These are phyloP conservation scores for Cygnus buccinator DNA, from an alignment of 2,113 vertebrate genomes.

Conservation along the genomic window DNA sequence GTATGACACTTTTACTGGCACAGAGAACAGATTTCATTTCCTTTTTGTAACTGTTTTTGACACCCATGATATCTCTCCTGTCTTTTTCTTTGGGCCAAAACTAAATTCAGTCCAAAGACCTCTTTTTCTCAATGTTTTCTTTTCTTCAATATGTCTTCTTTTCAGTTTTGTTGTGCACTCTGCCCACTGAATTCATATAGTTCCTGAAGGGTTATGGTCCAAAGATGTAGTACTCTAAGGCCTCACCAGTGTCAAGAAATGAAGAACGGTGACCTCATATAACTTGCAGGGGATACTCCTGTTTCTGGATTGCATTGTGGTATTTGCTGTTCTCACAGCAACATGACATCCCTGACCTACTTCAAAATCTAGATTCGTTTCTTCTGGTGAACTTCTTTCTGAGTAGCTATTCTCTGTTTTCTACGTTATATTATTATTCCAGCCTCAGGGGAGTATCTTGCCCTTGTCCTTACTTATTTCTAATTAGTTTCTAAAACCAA, in stretches of 20 bases:
- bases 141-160: no score
- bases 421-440: neutral
- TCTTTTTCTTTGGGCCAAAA: neutral
- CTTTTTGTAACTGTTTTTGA: neutral
- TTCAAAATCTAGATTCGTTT: neutral
- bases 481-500: neutral
- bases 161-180: neutral
- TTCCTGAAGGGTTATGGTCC: neutral
- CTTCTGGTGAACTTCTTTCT: neutral
- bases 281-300: neutral
- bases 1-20: neutral
- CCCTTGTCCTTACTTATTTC: neutral
- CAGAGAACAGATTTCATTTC: neutral
- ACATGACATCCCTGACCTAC: neutral
- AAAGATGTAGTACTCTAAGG: neutral
- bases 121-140: neutral
- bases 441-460: neutral
- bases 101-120: neutral
- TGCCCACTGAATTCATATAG: neutral
- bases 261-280: neutral
- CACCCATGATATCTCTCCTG: neutral
- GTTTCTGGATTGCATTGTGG: neutral
- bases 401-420: neutral
- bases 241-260: neutral
- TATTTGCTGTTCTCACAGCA: neutral